phyloP scores from a whole-genome alignment of 2,888 invertebrate genomes.

The Odontothrips loti region DNA sequence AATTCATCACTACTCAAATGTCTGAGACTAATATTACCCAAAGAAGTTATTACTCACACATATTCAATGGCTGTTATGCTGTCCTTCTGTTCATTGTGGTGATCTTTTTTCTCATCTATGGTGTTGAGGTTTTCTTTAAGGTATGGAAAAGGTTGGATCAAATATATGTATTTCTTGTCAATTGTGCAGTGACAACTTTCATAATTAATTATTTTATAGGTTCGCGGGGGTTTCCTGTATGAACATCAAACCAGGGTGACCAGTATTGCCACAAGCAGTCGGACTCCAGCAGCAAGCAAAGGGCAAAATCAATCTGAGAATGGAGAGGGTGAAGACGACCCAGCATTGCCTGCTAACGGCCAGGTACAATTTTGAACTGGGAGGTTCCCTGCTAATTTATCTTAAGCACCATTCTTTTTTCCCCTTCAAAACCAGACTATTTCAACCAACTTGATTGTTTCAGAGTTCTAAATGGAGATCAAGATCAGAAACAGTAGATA shows the following conservation, averaged over 20 bases:
- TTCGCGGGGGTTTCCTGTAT: slow-evolving; percentile 79
- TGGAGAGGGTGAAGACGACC: slow-evolving; percentile 49
- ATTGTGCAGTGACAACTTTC: neutral
- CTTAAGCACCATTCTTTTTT: neutral
- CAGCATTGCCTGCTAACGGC: slow-evolving; percentile 52
- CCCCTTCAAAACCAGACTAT: neutral
- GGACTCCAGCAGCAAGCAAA: slow-evolving; percentile 43
- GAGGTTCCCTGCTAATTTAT: neutral
- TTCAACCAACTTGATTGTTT: slow-evolving; percentile 43
- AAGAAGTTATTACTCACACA: slow-evolving; percentile 69
- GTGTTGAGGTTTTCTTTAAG: slow-evolving; percentile 92
- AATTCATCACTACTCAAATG: slow-evolving; percentile 56
- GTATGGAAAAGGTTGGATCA: slow-evolving; percentile 48
- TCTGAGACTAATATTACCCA: slow-evolving; percentile 47
- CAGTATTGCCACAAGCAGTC: slow-evolving; percentile 51
- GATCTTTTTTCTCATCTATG: slow-evolving; percentile 88
- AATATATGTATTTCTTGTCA: slow-evolving; percentile 30
- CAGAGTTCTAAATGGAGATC: slow-evolving; percentile 39
- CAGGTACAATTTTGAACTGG: slow-evolving; percentile 46
- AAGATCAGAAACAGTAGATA: slow-evolving; percentile 55
- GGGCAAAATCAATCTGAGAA: slow-evolving; percentile 32
- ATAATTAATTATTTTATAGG: slow-evolving; percentile 46
- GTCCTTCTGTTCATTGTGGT: slow-evolving; percentile 85
- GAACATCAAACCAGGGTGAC: slow-evolving; percentile 52
- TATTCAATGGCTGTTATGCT: slow-evolving; percentile 90